phyloP scores from a whole-genome alignment of 1,140 invertebrate genomes.

The Brachionus angularis region DNA sequence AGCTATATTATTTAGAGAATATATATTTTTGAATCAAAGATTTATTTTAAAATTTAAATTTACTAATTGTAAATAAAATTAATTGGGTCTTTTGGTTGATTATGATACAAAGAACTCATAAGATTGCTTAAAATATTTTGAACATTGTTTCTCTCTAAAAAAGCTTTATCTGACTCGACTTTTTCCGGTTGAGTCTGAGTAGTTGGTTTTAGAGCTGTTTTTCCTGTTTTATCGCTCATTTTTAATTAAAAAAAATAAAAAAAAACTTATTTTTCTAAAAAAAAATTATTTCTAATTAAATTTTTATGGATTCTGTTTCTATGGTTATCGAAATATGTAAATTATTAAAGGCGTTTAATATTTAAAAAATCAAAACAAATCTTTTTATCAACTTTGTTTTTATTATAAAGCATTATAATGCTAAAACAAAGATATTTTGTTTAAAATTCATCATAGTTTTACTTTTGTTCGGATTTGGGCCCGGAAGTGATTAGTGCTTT shows the following conservation, averaged over 20 bases:
- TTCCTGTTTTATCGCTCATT: background rate
- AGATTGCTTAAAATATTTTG: constrained; percentile 6
- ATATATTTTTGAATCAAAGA: too few species aligned
- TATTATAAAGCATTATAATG: too few species aligned
- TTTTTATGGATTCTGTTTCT: background rate
- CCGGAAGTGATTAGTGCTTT: too few species aligned
- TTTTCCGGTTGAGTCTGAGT: constrained; percentile 1
- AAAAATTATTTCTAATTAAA: background rate
- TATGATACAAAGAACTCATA: background rate
- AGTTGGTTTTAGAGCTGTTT: background rate
- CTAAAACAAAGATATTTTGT: too few species aligned
- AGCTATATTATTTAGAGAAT: background rate
- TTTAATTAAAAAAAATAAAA: background rate
- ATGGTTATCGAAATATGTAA: background rate
- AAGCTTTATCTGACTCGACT: constrained; percentile 13
- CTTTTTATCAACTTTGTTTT: too few species aligned
- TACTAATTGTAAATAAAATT: constrained; percentile 31
- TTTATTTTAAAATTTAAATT: too few species aligned
- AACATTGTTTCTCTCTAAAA: constrained; percentile 27
- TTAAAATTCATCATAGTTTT: too few species aligned
- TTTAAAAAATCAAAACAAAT: too few species aligned
- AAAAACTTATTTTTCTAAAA: too few species aligned
- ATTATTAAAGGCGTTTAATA: too few species aligned
- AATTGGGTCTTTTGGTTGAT: constrained; percentile 26
- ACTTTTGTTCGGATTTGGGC: too few species aligned